These are phyloP conservation scores for Desoria tigrina DNA, from an alignment of 2,888 invertebrate genomes.

Conservation along the genomic window DNA sequence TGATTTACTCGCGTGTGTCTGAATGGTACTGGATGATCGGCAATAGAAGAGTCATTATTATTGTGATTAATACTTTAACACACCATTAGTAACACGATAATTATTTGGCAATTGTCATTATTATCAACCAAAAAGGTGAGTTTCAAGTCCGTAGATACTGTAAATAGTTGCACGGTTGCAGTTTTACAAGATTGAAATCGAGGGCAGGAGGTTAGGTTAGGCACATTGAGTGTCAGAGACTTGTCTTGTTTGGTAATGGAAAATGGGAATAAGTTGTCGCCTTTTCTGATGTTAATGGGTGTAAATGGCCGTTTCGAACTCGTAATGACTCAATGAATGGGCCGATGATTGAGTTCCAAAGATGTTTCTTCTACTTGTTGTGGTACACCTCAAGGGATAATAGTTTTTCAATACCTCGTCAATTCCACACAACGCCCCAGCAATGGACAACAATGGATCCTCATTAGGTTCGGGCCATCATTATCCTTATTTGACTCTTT, in stretches of 20 bases:
- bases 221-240: neutral
- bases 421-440: neutral
- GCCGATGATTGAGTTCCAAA: neutral
- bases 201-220: constrained; percentile 6
- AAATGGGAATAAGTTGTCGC: constrained; percentile 36
- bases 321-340: constrained; percentile 38
- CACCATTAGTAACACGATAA: too few species aligned
- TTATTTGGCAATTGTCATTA: too few species aligned
- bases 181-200: neutral
- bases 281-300: constrained; percentile 26
- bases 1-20: too few species aligned
- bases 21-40: too few species aligned
- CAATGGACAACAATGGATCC: constrained; percentile 4
- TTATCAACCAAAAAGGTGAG: too few species aligned
- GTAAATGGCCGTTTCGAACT: constrained; percentile 36
- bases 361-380: neutral
- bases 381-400: neutral
- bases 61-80: too few species aligned
- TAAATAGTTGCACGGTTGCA: too few species aligned
- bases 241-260: constrained; percentile 16
- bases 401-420: neutral
- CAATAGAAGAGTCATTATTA: too few species aligned
- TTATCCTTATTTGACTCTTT: constrained; percentile 7
- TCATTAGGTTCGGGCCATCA: constrained; percentile 2
- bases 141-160: too few species aligned